A percentile compares a stretch with the other conserved stretches of the same genome.
Conservation (phyloP, 2,888 invertebrate genomes). For the Hypselothyrea guttata region DNA sequence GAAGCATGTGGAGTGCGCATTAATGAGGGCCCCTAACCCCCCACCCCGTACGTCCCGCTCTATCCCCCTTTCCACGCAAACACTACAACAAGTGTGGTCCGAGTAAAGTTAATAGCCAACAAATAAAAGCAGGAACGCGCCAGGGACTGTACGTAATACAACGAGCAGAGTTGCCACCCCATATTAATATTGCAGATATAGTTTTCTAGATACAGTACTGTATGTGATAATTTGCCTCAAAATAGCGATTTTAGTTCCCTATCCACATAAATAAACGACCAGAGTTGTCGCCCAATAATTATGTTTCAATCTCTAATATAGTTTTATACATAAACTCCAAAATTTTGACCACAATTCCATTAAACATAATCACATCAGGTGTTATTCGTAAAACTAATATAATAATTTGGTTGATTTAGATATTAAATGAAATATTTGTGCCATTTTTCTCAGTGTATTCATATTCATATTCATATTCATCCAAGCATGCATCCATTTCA, state of each 20-base stretch:
- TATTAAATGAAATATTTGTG: too few species aligned
- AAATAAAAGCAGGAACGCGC: background rate
- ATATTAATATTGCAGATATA: background rate
- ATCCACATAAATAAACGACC: too few species aligned
- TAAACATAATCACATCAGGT: too few species aligned
- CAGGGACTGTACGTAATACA: slow-evolving; percentile 7
- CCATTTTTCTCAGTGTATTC: slow-evolving; percentile 1
- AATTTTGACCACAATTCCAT: too few species aligned
- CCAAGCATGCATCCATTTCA: slow-evolving; percentile 40
- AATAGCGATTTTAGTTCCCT: too few species aligned
- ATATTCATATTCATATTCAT: slow-evolving; percentile 25
- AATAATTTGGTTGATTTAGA: too few species aligned
- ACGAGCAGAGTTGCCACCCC: slow-evolving; percentile 24
- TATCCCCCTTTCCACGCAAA: background rate
- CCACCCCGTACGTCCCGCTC: background rate
- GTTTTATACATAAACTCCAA: too few species aligned
- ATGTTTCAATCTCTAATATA: too few species aligned
- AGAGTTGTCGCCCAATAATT: too few species aligned
- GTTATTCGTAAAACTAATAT: too few species aligned
- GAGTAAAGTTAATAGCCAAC: slow-evolving; percentile 26
- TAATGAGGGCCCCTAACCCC: slow-evolving; percentile 29
- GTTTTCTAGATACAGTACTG: too few species aligned
- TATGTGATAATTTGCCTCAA: too few species aligned
- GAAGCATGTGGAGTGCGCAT: slow-evolving; percentile 33
- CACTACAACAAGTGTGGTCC: slow-evolving; percentile 9